Evolutionary conservation across 2,888 invertebrate species (phyloP), one percentile per base, ranked within the genome.

Genomic region (Sphaerophoria rueppellii): DNA sequence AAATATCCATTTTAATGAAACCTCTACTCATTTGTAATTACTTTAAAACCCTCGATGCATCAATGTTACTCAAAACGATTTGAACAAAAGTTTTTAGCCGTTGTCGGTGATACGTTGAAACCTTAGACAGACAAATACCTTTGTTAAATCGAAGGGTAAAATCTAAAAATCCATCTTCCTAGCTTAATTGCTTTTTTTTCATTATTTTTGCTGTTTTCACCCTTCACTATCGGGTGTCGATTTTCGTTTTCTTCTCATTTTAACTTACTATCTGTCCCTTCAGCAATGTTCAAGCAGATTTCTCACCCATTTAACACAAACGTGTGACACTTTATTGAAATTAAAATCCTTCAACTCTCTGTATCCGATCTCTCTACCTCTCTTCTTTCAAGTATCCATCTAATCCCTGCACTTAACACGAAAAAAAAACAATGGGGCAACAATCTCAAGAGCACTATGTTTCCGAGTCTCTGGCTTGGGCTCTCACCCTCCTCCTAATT

Each of bases 381-480:
- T 46, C 32, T 24, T 12, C 46, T 83, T 72, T 83, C 83, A 83
- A 83, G 83, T 83, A 83, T 83, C 83, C 83, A 83, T 83, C 83
- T 83, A 83, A 83, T 83, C 83, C 83, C 71, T 72, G 75, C 80
- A 83, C 80, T 83, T 83, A 80, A 83, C 83, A 83, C 71, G 79
- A 67, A 24, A 1, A 24, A 73, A 83, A 83, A 83, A 83, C 83
- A 83, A 83, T 83, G 57, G 83, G 75, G 46, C 35, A 65, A 72
- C 80, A 40, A 9, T 24, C 40, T 69, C 80, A 58, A 72, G 79
- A 80, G 69, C 65, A 74, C 78, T 79, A 46, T 57, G 50, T 57
- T n/a, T 52, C 14, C 52, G 43, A 63, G 37, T 43, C 11, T 24
- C 43, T 43, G 46, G 63, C 46, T 76, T 60, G 2, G 40, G 40